A percentile compares a stretch with the other conserved stretches of the same genome.
Conservation (phyloP, 37 sponge, comb jelly and placozoan genomes). For the Agelas oroides region DNA sequence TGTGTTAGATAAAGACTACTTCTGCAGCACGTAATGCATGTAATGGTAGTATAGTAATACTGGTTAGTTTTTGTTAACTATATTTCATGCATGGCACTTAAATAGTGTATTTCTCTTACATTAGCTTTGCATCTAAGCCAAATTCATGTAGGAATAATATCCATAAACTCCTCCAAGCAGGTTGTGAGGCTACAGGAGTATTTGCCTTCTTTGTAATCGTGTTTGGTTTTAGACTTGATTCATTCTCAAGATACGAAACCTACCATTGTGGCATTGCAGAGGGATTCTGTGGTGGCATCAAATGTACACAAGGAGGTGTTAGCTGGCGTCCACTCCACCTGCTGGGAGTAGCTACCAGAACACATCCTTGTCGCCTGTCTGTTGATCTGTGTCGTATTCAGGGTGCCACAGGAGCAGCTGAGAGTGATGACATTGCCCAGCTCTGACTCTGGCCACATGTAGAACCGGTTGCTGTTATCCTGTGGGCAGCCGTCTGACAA, state of each 20-base stretch:
- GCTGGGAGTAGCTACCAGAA: conserved; percentile 1
- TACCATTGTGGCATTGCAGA: conserved; percentile 9
- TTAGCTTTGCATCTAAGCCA: too few relatives aligned
- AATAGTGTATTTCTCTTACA: too few relatives aligned
- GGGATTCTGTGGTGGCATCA: not conserved
- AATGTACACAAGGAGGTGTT: not conserved
- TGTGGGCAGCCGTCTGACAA: conserved; percentile 31
- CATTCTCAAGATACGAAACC: not conserved
- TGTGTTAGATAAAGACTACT: too few relatives aligned
- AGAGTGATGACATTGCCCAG: not conserved
- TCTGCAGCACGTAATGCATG: too few relatives aligned
- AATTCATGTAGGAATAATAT: too few relatives aligned
- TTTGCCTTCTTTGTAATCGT: too few relatives aligned
- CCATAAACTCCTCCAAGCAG: too few relatives aligned
- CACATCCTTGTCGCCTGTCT: conserved; percentile 15
- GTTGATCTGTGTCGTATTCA: conserved; percentile 5
- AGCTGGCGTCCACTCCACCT: conserved; percentile 3
- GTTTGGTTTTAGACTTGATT: too few relatives aligned
- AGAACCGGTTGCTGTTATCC: not conserved
- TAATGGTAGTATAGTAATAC: too few relatives aligned
- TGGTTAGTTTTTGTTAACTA: too few relatives aligned
- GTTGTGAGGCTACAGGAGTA: too few relatives aligned
- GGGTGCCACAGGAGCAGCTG: conserved; percentile 11
- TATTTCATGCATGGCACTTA: too few relatives aligned
- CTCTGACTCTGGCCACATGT: conserved; percentile 30